These are phyloP conservation scores for Siderastrea siderea DNA, from an alignment of 92 coral and sea anemone species.

Conservation along the genomic window DNA sequence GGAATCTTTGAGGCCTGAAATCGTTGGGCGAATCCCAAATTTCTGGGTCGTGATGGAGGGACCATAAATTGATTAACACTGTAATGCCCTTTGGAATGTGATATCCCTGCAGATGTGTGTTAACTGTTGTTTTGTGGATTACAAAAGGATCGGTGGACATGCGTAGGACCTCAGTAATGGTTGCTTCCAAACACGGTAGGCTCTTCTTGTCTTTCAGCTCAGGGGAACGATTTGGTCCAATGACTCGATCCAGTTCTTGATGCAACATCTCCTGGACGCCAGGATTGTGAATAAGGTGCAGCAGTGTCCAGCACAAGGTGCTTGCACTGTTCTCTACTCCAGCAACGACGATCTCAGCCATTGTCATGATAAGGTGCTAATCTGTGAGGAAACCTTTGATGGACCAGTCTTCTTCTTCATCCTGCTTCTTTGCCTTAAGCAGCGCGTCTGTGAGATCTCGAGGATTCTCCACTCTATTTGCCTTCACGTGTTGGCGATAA, in stretches of 20 bases:
- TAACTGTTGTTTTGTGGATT: conserved; percentile 81
- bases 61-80: conserved; percentile 65
- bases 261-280: conserved; percentile 72
- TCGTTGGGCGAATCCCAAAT: conserved; percentile 76
- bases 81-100: too few species aligned
- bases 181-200: conserved; percentile 80
- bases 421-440: conserved; percentile 55
- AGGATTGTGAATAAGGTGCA: not conserved
- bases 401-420: conserved; percentile 46
- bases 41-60: conserved; percentile 84
- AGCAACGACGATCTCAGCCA: conserved; percentile 82
- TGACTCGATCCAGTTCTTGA: conserved; percentile 70
- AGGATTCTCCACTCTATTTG: conserved; percentile 63
- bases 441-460: conserved; percentile 82
- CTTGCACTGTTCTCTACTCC: conserved; percentile 86
- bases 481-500: conserved; percentile 56
- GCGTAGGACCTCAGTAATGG: conserved; percentile 81
- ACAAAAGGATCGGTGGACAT: conserved; percentile 65
- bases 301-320: conserved; percentile 78
- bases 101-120: conserved; percentile 68
- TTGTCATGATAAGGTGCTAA: conserved; percentile 52
- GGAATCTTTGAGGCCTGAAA: conserved; percentile 67
- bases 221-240: conserved; percentile 77
- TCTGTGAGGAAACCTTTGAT: not conserved
- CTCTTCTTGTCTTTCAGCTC: conserved; percentile 71